Evolutionary conservation across 2,888 invertebrate genomes (phyloP).

Genomic region (Patella caerulea): DNA sequence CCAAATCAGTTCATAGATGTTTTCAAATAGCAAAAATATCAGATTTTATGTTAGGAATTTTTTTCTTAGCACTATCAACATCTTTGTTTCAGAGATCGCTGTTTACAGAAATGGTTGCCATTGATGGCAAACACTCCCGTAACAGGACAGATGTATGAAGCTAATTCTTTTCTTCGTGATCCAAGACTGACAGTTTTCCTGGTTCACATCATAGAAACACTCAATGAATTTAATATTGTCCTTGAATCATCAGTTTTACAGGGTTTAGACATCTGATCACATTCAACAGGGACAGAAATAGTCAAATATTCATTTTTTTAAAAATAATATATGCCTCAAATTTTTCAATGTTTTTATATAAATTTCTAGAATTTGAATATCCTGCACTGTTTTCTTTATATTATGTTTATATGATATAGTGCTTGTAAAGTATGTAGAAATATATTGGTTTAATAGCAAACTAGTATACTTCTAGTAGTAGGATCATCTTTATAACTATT

Average conservation of each 20-base stretch:
- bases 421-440: too few species aligned
- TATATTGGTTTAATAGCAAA: too few species aligned
- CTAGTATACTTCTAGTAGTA: too few species aligned
- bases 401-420: too few species aligned
- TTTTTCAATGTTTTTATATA: too few species aligned
- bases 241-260: slow-evolving; percentile 73
- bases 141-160: slow-evolving; percentile 94
- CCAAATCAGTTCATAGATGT: too few species aligned
- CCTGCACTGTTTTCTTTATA: too few species aligned
- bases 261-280: slow-evolving; percentile 63
- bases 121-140: slow-evolving; percentile 91
- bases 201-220: slow-evolving; percentile 89
- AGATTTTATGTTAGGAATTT: not conserved
- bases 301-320: too few species aligned
- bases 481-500: too few species aligned
- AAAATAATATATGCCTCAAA: too few species aligned
- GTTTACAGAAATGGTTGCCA: slow-evolving; percentile 89
- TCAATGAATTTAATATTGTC: slow-evolving; percentile 84
- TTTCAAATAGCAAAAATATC: not conserved
- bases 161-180: slow-evolving; percentile 93
- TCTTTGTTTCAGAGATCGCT: slow-evolving; percentile 70
- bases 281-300: not conserved
- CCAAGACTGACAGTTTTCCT: slow-evolving; percentile 88
- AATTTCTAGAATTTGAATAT: too few species aligned
- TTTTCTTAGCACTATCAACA: not conserved